A percentile compares a stretch with the other conserved stretches of the same genome.
phyloP scores from a whole-genome alignment of 2,113 vertebrate genomes.

The Cairina moschata region DNA sequence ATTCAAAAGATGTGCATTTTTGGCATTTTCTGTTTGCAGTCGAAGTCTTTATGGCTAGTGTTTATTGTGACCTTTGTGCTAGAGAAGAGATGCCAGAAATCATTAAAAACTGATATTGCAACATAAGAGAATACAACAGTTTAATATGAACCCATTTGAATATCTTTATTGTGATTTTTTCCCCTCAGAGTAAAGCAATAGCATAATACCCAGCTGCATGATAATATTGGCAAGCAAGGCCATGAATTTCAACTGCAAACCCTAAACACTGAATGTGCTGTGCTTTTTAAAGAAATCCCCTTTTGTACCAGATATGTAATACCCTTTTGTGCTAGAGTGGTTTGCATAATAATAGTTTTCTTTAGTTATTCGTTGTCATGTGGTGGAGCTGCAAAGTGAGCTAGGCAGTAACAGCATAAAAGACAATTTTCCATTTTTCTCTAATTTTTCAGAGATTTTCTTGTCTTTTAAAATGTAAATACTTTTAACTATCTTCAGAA shows the following conservation, averaged over 20 bases:
- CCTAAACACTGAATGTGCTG: slow-evolving; percentile 74
- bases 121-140: slow-evolving; percentile 40
- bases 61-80: slow-evolving; percentile 43
- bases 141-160: slow-evolving; percentile 40
- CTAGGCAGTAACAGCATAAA: slow-evolving; percentile 65
- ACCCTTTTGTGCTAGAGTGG: slow-evolving; percentile 79
- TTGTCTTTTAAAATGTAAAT: slow-evolving; percentile 76
- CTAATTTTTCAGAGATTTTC: slow-evolving; percentile 57
- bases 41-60: neutral
- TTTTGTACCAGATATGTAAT: slow-evolving; percentile 82
- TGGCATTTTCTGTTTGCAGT: neutral
- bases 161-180: slow-evolving; percentile 64
- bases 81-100: slow-evolving; percentile 27
- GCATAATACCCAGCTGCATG: slow-evolving; percentile 70
- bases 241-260: slow-evolving; percentile 72
- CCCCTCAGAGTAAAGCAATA: neutral
- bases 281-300: slow-evolving; percentile 80
- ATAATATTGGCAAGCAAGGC: slow-evolving; percentile 70
- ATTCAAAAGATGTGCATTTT: neutral
- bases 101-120: slow-evolving; percentile 48
- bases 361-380: slow-evolving; percentile 75
- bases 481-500: slow-evolving; percentile 53
- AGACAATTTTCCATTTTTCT: slow-evolving; percentile 74
- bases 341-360: slow-evolving; percentile 90
- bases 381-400: slow-evolving; percentile 70